phyloP scores from a whole-genome alignment of 2,888 invertebrate species.

The Melinopterus prodromus region DNA sequence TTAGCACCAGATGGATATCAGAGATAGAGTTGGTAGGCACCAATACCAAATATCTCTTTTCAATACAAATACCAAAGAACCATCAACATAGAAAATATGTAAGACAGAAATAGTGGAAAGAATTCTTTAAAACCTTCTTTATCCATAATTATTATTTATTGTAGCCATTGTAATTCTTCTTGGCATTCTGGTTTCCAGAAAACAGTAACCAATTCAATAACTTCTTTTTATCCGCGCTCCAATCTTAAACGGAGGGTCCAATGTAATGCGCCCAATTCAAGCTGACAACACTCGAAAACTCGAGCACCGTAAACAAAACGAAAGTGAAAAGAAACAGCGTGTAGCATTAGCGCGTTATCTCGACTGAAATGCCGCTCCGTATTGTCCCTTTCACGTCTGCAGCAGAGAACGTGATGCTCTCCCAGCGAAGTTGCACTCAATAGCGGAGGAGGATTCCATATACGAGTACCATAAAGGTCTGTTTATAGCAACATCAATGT shows the following conservation, averaged over 20 bases:
- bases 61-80: no score
- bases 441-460: slow-evolving; percentile 4
- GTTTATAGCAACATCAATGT: neutral
- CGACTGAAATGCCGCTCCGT: neutral
- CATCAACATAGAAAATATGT: no score
- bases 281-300: neutral
- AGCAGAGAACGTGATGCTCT: neutral
- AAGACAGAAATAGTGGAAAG: no score
- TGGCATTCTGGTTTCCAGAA: no score
- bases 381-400: slow-evolving; percentile 4
- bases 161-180: no score
- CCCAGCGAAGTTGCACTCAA: neutral
- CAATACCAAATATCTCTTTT: no score
- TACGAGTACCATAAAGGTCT: neutral
- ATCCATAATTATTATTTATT: no score
- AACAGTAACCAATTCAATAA: no score
- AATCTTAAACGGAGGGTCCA: neutral
- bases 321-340: slow-evolving; percentile 21
- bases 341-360: slow-evolving; percentile 7
- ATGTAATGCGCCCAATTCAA: neutral
- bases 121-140: no score
- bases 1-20: no score
- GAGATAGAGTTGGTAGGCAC: no score
- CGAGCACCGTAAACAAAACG: slow-evolving; percentile 14
- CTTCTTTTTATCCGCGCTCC: no score